These are phyloP conservation scores for Centropus bengalensis DNA, from an alignment of 2,113 vertebrate genomes.

Conservation along the genomic window DNA sequence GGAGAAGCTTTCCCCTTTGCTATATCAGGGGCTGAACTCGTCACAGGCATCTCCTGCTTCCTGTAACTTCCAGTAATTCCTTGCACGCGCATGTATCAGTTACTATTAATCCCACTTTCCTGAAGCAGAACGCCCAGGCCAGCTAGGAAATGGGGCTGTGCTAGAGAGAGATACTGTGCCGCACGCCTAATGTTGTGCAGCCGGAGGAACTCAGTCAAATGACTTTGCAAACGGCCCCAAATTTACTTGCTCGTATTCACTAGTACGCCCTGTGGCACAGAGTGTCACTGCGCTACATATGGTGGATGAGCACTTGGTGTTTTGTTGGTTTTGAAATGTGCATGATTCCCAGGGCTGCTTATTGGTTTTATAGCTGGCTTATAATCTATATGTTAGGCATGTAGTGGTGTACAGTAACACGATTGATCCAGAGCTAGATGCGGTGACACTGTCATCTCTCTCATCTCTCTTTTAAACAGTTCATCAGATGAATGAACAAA, in stretches of 20 bases:
- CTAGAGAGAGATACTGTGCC: neutral
- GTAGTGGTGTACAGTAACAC: neutral
- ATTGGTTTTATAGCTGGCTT: neutral
- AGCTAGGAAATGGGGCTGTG: neutral
- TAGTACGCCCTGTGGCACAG: neutral
- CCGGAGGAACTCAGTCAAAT: neutral
- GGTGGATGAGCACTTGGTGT: neutral
- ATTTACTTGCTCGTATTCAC: neutral
- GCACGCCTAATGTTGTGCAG: neutral
- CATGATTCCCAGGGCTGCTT: neutral
- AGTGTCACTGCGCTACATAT: neutral
- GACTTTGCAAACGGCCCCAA: neutral
- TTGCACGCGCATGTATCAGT: accelerated
- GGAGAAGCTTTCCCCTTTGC: neutral
- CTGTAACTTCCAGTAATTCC: neutral
- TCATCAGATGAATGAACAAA: neutral
- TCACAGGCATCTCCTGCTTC: neutral
- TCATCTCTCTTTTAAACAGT: neutral
- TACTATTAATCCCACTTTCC: neutral
- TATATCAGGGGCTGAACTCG: accelerated
- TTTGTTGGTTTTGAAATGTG: neutral
- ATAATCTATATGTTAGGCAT: neutral
- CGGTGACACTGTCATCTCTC: neutral
- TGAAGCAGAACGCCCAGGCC: neutral
- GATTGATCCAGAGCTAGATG: constrained; percentile 24